Evolutionary conservation across 2,113 vertebrate species (phyloP).

Genomic region (Aptenodytes forsteri): DNA sequence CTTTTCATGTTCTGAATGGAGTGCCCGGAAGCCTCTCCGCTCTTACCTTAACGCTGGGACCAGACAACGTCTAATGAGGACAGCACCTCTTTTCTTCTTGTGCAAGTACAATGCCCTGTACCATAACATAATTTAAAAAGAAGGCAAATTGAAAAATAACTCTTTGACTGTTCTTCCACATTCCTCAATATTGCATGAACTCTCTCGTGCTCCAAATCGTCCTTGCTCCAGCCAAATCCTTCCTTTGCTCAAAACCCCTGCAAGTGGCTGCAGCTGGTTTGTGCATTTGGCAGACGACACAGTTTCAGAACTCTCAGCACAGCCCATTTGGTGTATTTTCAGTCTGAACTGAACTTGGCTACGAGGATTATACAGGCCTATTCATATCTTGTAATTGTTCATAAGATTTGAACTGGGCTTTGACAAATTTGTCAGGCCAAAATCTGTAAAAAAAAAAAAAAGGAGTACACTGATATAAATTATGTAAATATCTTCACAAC

Average conservation of each 20-base stretch:
- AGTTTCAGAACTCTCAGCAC: background rate
- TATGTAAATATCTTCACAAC: background rate
- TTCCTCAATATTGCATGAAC: background rate
- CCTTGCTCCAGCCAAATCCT: background rate
- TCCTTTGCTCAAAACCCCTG: background rate
- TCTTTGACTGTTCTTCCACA: background rate
- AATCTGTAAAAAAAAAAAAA: background rate
- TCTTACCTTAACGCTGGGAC: background rate
- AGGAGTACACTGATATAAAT: background rate
- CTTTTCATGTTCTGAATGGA: background rate
- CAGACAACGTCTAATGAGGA: background rate
- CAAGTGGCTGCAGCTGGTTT: background rate
- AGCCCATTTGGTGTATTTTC: background rate
- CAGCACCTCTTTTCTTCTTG: background rate
- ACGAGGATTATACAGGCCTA: fast-evolving
- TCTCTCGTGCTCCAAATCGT: background rate
- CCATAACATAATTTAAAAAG: background rate
- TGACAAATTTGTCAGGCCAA: background rate
- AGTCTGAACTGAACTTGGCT: background rate
- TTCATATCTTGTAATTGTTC: background rate
- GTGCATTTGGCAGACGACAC: background rate
- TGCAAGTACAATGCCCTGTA: background rate
- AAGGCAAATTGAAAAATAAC: background rate
- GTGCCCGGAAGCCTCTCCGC: background rate
- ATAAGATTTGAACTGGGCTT: background rate